Evolutionary conservation across 2,113 vertebrate species (phyloP), one percentile per base, ranked within the genome.

Genomic region (Eleginops maclovinus): DNA sequence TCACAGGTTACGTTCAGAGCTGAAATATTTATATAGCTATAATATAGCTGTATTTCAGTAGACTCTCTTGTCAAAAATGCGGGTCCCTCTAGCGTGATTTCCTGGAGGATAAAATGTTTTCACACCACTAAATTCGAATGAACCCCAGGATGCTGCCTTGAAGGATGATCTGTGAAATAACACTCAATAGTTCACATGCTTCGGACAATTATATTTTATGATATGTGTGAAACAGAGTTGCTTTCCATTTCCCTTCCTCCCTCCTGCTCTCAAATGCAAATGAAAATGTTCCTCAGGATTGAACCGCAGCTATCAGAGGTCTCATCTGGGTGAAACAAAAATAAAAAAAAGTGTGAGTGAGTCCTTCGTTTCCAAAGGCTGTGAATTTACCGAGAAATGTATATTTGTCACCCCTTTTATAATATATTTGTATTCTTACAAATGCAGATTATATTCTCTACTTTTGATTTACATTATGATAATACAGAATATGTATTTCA

Each of bases 91-190:
- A 0, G 17, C 59, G n/a, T 36, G 31, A 50, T 72, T 69, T 81
- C 47, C 51, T 79, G 58, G 64, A 49, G 36, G 2, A 51, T 75
- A 71, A 82, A 49, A 58, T 72, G 40, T 75, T 87, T 77, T 71
- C 55, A 67, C 26, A 44, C 63, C 65, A 1, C 24, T 51, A 13
- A 2, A 4, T 47, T 24, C 6, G 12, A 47, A 8, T 62, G 47
- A 66, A 64, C 22, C 59, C 59, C 13, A 4, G 4, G 36, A 26
- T 2, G 16, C 47, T 50, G 53, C 40, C 61, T 67, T n/a, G 62
- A 72, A 61, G 73, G 59, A 16, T 16, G 14, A 77, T 68, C 50
- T 77, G 73, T 64, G 61, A 72, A 76, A 61, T 65, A 78, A 61
- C 67, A 72, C 19, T 16, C 11, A 14, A 61, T 77, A 64, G 4